Evolutionary conservation across 2,113 vertebrate species (phyloP).

Genomic region (Addax nasomaculatus): DNA sequence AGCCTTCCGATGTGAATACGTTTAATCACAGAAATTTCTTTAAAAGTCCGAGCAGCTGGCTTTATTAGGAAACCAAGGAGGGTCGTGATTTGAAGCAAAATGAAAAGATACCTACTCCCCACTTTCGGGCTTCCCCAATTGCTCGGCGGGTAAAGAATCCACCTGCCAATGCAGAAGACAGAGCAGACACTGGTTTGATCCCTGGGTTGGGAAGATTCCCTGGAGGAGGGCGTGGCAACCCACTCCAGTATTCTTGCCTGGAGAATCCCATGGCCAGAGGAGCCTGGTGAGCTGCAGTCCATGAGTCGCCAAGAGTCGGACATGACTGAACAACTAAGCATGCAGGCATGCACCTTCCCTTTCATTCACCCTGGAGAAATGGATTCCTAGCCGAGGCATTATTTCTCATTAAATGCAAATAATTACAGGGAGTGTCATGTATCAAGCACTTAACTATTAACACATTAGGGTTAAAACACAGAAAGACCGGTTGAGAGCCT

Average conservation of each 20-base stretch:
- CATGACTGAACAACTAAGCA: not conserved
- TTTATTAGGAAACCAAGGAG: conserved; percentile 7
- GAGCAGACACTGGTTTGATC: not conserved
- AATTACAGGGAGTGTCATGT: not conserved
- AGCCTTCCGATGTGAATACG: conserved; percentile 28
- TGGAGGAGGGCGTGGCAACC: not conserved
- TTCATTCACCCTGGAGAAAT: not conserved
- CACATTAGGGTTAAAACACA: not conserved
- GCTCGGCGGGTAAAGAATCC: not conserved
- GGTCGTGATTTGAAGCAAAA: not conserved
- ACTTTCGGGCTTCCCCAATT: not conserved
- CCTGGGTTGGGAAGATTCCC: not conserved
- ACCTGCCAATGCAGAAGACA: not conserved
- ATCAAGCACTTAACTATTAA: not conserved
- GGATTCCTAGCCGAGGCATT: not conserved
- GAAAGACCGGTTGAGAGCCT: not conserved
- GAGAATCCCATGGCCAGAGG: not conserved
- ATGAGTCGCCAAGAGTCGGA: not conserved
- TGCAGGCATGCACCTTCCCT: not conserved
- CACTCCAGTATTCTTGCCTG: not conserved
- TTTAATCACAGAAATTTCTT: conserved; percentile 39
- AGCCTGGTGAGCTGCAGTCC: not conserved
- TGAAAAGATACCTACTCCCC: not conserved
- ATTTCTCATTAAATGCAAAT: not conserved
- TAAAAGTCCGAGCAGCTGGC: not conserved